Evolutionary conservation across 2,113 vertebrate species (phyloP), one percentile per base, ranked within the genome.

Genomic region (Dasypus novemcinctus): DNA sequence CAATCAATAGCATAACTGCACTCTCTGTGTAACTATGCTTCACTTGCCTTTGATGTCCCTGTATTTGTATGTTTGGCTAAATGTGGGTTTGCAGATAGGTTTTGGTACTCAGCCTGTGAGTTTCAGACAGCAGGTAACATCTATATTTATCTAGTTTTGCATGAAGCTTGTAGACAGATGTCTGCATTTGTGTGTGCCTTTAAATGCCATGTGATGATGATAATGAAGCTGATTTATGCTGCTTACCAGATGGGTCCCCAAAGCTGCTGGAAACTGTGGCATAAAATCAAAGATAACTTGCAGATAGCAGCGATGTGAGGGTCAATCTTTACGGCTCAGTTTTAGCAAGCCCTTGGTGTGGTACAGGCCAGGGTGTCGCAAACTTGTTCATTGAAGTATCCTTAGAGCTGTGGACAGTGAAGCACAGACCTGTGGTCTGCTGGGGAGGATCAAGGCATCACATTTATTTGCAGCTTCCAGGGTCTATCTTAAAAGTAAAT

Each of bases 141-240:
- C 74, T 82, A 7, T 78, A 76, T 86, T 78, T 86, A 64, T 74
- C 66, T 82, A 27, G 49, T 76, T 81, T 93, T 61, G 46, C 76
- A 49, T 85, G 41, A 92, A n/a, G 7, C 25, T 43, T 71, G 31
- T 64, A 93, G 92, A 85, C 71, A 87, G 91, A 80, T 80, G 75
- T 78, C 69, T 93, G 81, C 27, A 43, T 81, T 85, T 94, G 81
- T 93, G 41, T 88, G 87, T 64, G 68, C 36, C 87, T 84, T 78
- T 71, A 87, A 82, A 87, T 87, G 88, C 13, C 71, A 83, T 54
- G 54, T 71, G 66, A 54, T 83, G 46, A 49, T 86, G 79, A 54
- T 57, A 71, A 90, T 66, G 94, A 79, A 89, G 87, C 66, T 93
- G 64, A 87, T 94, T 88, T 93, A 69, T 76, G 57, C 72, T 86